Conservation (phyloP, 2,888 invertebrate genomes). For the Drosophila glabriapex region DNA sequence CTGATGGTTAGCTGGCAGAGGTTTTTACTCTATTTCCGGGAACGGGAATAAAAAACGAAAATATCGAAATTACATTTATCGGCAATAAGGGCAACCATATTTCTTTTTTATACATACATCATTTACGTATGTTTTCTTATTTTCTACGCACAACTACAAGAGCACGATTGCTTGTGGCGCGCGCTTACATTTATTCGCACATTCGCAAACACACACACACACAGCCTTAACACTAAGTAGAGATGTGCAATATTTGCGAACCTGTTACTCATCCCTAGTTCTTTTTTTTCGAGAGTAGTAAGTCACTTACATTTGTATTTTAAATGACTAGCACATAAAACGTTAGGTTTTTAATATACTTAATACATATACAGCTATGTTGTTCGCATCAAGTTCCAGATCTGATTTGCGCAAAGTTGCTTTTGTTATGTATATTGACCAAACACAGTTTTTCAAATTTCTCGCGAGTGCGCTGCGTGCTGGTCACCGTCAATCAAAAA, state of each 20-base stretch:
- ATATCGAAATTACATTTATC: slow-evolving; percentile 52
- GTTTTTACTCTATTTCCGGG: slow-evolving; percentile 29
- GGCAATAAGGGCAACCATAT: slow-evolving; percentile 72
- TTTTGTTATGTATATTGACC: not conserved
- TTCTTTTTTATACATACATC: slow-evolving; percentile 43
- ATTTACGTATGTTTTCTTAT: slow-evolving; percentile 69
- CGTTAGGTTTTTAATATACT: not conserved
- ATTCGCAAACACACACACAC: slow-evolving; percentile 24
- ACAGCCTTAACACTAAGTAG: slow-evolving; percentile 17
- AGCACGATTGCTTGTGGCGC: slow-evolving; percentile 69
- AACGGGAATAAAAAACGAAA: slow-evolving; percentile 29
- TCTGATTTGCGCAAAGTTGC: not conserved
- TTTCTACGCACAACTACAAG: slow-evolving; percentile 72
- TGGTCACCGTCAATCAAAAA: slow-evolving; percentile 15
- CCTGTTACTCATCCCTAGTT: slow-evolving; percentile 53
- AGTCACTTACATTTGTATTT: slow-evolving; percentile 7
- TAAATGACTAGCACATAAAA: not conserved
- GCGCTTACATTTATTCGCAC: slow-evolving; percentile 76
- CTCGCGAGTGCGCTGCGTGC: slow-evolving; percentile 3
- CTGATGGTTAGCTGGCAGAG: slow-evolving; percentile 26
- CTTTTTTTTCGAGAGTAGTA: not conserved
- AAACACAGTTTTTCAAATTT: not conserved
- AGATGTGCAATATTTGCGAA: slow-evolving; percentile 49
- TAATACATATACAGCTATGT: not conserved
- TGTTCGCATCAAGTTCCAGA: not conserved